A percentile compares a stretch with the other conserved stretches of the same genome.
phyloP scores from a whole-genome alignment of 1,140 invertebrate genomes.

The Zeugodacus cucurbitae region DNA sequence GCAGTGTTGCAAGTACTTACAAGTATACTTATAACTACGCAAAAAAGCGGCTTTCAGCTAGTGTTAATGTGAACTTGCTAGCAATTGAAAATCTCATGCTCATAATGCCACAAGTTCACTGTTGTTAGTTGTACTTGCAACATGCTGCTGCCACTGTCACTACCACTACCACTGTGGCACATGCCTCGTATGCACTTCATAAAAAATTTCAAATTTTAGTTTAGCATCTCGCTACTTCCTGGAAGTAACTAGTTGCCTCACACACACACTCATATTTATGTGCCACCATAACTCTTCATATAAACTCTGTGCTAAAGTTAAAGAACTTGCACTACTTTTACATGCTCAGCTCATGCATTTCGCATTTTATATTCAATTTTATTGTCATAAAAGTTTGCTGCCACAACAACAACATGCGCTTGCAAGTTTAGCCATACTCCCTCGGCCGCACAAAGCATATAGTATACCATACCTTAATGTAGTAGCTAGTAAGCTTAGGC shows the following conservation, averaged over 20 bases:
- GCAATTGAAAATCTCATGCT: no score
- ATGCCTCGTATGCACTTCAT: neutral
- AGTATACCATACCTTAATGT: neutral
- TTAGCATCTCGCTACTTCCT: neutral
- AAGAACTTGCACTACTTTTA: neutral
- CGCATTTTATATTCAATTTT: conserved; percentile 16
- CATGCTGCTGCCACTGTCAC: neutral
- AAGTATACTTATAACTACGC: neutral
- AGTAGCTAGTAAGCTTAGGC: neutral
- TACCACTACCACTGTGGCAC: neutral
- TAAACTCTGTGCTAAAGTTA: neutral
- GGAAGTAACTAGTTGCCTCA: neutral
- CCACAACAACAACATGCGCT: neutral
- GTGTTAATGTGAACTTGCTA: no score
- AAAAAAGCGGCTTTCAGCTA: neutral
- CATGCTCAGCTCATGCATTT: neutral
- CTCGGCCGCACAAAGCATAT: neutral
- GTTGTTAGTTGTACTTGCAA: no score
- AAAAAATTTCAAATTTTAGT: conserved; percentile 6
- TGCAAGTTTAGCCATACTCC: neutral
- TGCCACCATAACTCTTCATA: neutral
- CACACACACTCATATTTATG: neutral
- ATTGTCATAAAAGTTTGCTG: conserved; percentile 19
- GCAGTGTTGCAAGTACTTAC: neutral
- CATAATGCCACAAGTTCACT: no score